Conservation (phyloP, 1,140 invertebrate species). For the Megalopta genalis region DNA sequence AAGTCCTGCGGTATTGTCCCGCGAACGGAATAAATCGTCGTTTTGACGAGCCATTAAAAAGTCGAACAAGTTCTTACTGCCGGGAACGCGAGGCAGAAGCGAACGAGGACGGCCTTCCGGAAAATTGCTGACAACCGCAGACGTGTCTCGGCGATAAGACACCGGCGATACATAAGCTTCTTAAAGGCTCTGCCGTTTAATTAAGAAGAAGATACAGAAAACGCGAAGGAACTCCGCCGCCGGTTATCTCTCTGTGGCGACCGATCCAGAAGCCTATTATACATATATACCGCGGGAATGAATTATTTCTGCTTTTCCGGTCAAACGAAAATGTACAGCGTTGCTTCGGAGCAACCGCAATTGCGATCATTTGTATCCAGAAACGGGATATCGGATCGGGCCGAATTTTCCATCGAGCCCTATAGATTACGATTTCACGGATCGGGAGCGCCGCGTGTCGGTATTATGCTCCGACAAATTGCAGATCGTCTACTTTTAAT, state of each 20-base stretch:
- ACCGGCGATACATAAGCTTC: constrained; percentile 62
- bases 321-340: too few relatives aligned
- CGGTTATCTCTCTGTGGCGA: constrained; percentile 8
- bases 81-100: not conserved
- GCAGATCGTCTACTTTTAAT: constrained; percentile 33
- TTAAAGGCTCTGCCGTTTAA: constrained; percentile 68
- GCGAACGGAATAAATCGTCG: constrained; percentile 46
- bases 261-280: too few relatives aligned
- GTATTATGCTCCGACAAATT: constrained; percentile 12
- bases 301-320: too few relatives aligned
- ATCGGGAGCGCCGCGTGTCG: not conserved
- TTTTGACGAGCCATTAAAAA: constrained; percentile 46
- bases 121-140: constrained; percentile 69
- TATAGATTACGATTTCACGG: too few relatives aligned
- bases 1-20: not conserved
- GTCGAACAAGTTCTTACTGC: constrained; percentile 39
- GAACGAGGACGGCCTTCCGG: not conserved
- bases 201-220: constrained; percentile 51
- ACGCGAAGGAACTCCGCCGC: constrained; percentile 20
- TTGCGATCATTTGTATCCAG: too few relatives aligned
- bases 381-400: too few relatives aligned
- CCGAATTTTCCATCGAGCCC: too few relatives aligned
- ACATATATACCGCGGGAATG: too few relatives aligned
- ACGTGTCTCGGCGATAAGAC: constrained; percentile 63
- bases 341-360: too few relatives aligned